phyloP scores from a whole-genome alignment of 2,113 vertebrate species.

The Paracanthobrama guichenoti region DNA sequence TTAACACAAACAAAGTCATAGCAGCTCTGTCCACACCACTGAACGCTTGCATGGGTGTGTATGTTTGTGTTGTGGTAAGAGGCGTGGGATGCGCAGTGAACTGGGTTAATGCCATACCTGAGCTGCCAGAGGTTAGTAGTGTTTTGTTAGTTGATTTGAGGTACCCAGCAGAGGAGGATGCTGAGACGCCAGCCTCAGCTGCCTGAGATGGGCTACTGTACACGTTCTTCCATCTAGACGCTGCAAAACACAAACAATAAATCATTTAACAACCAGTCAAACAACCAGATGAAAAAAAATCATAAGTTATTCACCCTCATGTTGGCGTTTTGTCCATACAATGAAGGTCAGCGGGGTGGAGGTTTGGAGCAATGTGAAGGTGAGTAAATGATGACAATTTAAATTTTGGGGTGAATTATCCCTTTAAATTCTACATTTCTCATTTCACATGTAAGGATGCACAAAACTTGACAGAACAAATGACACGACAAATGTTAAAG shows the following conservation, averaged over 20 bases:
- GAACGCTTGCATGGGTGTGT: not conserved
- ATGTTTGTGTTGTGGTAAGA: slow-evolving; percentile 2
- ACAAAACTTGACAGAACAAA: no score
- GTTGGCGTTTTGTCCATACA: not conserved
- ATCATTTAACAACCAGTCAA: not conserved
- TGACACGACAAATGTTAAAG: no score
- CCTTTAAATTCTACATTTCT: no score
- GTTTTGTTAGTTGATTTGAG: slow-evolving; percentile 97
- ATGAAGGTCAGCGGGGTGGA: not conserved
- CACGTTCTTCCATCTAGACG: slow-evolving; percentile 89
- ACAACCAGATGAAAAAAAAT: not conserved
- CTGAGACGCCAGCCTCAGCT: slow-evolving; percentile 78
- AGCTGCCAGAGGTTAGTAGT: slow-evolving; percentile 95
- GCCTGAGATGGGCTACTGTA: slow-evolving; percentile 85
- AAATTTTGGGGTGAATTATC: no score
- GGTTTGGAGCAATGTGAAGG: not conserved
- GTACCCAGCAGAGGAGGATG: slow-evolving; percentile 88
- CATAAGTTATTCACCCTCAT: not conserved
- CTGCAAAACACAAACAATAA: slow-evolving; percentile 64
- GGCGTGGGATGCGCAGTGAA: slow-evolving; percentile 52
- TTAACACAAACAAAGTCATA: slow-evolving; percentile 12
- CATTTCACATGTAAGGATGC: no score
- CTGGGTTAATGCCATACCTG: slow-evolving; percentile 87
- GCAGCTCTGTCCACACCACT: slow-evolving; percentile 10
- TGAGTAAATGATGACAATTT: not conserved